Conservation (phyloP, 2,797 vertebrate species). For the Takifugu rubripes region DNA sequence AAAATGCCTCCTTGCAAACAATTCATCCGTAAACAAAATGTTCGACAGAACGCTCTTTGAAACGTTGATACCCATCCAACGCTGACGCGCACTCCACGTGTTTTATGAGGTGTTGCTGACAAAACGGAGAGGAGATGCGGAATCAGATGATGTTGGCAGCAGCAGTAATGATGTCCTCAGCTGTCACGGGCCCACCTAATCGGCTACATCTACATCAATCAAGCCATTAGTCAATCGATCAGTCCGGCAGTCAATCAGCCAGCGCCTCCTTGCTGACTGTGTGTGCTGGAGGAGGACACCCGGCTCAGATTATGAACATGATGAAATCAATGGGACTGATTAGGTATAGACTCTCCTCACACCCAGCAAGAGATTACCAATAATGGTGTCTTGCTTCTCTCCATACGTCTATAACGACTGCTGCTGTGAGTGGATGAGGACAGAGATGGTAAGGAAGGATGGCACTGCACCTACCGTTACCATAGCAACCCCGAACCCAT, state of each 20-base stretch:
- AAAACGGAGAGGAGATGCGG: background rate
- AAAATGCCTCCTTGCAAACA: too few species aligned
- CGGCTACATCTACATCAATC: constrained; percentile 4
- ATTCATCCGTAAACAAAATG: too few species aligned
- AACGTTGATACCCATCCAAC: too few species aligned
- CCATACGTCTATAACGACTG: background rate
- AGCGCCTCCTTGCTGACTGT: background rate
- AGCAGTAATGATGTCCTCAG: background rate
- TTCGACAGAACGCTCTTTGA: too few species aligned
- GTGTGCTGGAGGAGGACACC: background rate
- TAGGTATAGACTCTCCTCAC: too few species aligned
- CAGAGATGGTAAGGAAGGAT: constrained; percentile 14
- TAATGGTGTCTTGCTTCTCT: background rate
- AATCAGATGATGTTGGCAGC: background rate
- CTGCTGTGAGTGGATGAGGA: constrained; percentile 13
- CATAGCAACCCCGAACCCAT: constrained; percentile 44
- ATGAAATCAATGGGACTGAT: background rate
- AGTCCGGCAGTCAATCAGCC: background rate
- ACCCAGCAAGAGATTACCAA: background rate
- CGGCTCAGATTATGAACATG: background rate
- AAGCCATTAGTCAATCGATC: constrained; percentile 8
- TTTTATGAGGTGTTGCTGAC: too few species aligned
- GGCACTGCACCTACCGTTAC: constrained; percentile 37
- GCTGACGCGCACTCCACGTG: too few species aligned
- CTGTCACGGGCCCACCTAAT: constrained; percentile 2